A percentile compares a stretch with the other conserved stretches of the same genome.
Evolutionary conservation across 2,113 vertebrate species (phyloP).

Genomic region (Chaenogobius annularis): DNA sequence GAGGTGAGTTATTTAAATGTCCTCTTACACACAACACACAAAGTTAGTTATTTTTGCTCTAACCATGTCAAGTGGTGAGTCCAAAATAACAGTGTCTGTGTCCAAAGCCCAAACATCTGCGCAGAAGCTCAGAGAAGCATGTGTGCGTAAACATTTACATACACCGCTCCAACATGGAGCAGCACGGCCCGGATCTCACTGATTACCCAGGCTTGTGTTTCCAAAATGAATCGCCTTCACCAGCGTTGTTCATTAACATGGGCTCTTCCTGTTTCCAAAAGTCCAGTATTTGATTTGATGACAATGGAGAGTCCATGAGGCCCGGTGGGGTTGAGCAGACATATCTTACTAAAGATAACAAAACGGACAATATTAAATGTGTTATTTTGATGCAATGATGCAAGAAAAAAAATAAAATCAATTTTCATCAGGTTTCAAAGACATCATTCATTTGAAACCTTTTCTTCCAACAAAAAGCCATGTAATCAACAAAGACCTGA

Average conservation of each 20-base stretch:
- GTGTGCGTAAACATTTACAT: slow-evolving; percentile 71
- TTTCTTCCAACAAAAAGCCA: no score
- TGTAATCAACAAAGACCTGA: no score
- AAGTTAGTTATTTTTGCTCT: background rate
- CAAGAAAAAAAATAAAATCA: no score
- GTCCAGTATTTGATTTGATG: background rate
- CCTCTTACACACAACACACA: background rate
- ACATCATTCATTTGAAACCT: no score
- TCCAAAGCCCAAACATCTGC: slow-evolving; percentile 55
- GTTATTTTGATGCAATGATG: no score
- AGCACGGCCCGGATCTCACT: slow-evolving; percentile 57
- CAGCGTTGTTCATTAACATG: slow-evolving; percentile 36
- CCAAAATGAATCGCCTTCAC: slow-evolving; percentile 43
- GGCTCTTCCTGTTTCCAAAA: slow-evolving; percentile 2
- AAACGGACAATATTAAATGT: no score
- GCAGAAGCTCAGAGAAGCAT: slow-evolving; percentile 59
- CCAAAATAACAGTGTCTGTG: slow-evolving; percentile 16
- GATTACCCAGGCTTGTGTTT: slow-evolving; percentile 64
- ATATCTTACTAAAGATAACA: no score
- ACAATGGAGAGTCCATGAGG: no score
- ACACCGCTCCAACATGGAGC: slow-evolving; percentile 56
- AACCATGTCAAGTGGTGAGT: slow-evolving; percentile 1
- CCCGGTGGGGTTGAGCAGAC: no score
- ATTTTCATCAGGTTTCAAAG: no score
- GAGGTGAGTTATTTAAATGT: background rate